Conservation (phyloP, 37 sponge, comb jelly and placozoan species). For the Petrosia ficiformis region DNA sequence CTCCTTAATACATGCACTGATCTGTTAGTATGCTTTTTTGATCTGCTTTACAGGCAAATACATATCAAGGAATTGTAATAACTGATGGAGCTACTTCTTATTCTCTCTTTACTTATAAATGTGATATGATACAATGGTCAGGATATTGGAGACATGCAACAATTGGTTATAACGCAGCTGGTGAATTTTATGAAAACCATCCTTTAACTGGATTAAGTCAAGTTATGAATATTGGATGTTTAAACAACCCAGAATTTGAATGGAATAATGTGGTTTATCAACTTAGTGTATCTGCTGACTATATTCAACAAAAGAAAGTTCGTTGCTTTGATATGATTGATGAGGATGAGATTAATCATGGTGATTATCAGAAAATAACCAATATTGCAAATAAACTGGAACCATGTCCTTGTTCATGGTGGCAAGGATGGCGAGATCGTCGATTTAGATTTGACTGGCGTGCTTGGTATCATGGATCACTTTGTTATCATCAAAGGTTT, state of each 20-base stretch:
- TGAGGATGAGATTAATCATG: background rate
- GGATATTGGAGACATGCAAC: conserved; percentile 4
- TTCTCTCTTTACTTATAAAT: conserved; percentile 69
- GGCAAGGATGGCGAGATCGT: conserved; percentile 15
- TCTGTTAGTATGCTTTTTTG: no score
- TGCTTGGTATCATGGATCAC: background rate
- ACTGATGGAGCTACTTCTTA: conserved; percentile 55
- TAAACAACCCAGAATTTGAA: conserved; percentile 7
- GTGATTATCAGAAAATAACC: background rate
- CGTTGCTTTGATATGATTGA: background rate
- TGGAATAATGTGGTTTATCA: conserved; percentile 42
- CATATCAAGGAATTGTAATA: conserved; percentile 69
- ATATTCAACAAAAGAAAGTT: background rate
- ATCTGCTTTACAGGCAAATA: conserved; percentile 35
- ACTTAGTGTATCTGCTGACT: conserved; percentile 7
- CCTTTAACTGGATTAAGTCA: background rate
- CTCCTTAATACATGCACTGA: no score
- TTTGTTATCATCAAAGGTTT: conserved; percentile 3
- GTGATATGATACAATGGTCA: conserved; percentile 64
- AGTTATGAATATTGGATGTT: conserved; percentile 21
- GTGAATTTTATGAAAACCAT: conserved; percentile 36
- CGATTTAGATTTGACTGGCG: conserved; percentile 1
- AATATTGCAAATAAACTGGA: background rate
- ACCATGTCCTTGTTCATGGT: conserved; percentile 22
- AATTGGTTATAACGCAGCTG: conserved; percentile 54